Conservation (phyloP, 2,888 invertebrate species). For the Netelia fuscicornis region DNA sequence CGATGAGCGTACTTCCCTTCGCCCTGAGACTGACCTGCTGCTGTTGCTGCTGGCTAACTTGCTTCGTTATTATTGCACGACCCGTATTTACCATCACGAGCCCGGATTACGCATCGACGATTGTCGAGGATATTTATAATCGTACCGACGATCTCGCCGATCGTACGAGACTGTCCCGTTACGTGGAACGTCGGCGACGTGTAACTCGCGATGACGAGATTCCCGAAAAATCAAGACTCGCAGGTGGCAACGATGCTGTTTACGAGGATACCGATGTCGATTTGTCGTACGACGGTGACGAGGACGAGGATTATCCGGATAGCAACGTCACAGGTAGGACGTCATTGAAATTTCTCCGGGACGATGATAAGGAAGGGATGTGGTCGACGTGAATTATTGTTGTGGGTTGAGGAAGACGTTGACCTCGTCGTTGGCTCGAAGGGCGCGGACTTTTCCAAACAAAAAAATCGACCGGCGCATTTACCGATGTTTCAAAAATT, state of each 20-base stretch:
- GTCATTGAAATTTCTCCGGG: too few species aligned
- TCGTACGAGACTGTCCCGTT: conserved; percentile 61
- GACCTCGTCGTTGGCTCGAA: conserved; percentile 5
- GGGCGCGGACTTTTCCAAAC: too few species aligned
- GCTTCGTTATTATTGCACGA: conserved; percentile 79
- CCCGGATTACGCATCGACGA: conserved; percentile 5
- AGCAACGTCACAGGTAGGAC: conserved; percentile 84
- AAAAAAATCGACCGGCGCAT: too few species aligned
- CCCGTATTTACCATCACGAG: conserved; percentile 59
- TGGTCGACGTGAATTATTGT: not conserved
- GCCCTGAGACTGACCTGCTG: conserved; percentile 82
- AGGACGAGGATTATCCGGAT: conserved; percentile 82
- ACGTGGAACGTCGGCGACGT: conserved; percentile 72
- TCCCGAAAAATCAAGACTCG: conserved; percentile 51
- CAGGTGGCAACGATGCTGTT: conserved; percentile 60
- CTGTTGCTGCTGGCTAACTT: conserved; percentile 82
- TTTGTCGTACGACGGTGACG: conserved; percentile 78
- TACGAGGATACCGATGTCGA: conserved; percentile 68
- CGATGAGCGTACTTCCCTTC: conserved; percentile 84
- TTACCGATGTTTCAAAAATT: too few species aligned
- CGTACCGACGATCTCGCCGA: conserved; percentile 45
- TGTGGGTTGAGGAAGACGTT: conserved; percentile 14
- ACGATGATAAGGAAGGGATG: not conserved
- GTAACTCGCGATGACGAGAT: conserved; percentile 43
- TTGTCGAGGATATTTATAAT: not conserved